Evolutionary conservation across 2,888 invertebrate species (phyloP).

Genomic region (Drosophila ustulata): DNA sequence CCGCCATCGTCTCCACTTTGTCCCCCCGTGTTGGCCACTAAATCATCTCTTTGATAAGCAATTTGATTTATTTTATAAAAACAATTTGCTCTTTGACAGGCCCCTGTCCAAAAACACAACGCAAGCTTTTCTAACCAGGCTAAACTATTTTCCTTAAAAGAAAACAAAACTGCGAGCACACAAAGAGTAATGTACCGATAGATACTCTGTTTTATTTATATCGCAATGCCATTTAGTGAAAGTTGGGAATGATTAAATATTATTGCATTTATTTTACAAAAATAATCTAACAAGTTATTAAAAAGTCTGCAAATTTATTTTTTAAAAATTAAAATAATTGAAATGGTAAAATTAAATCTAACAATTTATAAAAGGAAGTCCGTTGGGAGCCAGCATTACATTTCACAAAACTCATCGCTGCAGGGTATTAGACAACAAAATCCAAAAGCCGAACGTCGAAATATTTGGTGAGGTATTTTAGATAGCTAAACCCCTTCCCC

Average conservation of each 20-base stretch:
- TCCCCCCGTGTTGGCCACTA: slow-evolving; percentile 52
- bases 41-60: slow-evolving; percentile 80
- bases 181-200: background rate
- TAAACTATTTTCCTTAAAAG: slow-evolving; percentile 65
- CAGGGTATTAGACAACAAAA: slow-evolving; percentile 46
- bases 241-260: no score
- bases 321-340: no score
- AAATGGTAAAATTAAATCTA: no score
- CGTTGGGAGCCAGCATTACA: background rate
- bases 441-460: slow-evolving; percentile 54
- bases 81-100: slow-evolving; percentile 72
- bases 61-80: slow-evolving; percentile 78
- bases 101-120: slow-evolving; percentile 54
- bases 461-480: slow-evolving; percentile 71
- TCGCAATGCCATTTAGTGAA: no score
- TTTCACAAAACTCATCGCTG: background rate
- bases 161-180: slow-evolving; percentile 36
- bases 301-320: no score
- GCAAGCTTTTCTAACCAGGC: slow-evolving; percentile 49
- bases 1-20: background rate
- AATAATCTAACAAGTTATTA: no score
- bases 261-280: no score
- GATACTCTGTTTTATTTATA: slow-evolving; percentile 21
- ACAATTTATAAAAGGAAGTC: no score
- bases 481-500: slow-evolving; percentile 45